Evolutionary conservation across 2,113 vertebrate species (phyloP), one percentile per base, ranked within the genome.

Genomic region (Chunga burmeisteri): DNA sequence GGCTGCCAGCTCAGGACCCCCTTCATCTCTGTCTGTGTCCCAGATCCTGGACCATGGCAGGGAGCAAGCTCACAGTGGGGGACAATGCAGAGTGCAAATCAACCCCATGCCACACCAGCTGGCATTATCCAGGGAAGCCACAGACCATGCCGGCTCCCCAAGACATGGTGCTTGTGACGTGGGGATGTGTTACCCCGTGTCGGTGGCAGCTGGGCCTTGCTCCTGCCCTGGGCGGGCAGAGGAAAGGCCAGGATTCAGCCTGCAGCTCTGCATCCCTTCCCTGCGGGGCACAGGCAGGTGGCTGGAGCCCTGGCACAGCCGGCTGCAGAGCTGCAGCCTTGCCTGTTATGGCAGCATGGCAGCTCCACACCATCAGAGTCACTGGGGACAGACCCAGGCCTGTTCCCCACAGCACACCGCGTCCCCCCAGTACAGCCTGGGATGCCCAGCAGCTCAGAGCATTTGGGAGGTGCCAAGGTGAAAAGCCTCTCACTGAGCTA

Each of bases 391-490:
- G 56, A 83, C 20, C 38, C 0, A 0, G 12, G 16, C n/a, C 52
- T 2, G 7, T 1, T 78, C 26, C 61, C 56, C 15, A 0, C 8
- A 13, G 49, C 55, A 75, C 49, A 20, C 10, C 0, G 0, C 0
- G 1, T 7, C 11, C 34, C 46, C 65, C 10, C 20, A 9, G 36
- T 5, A 86, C 10, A 52, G 65, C 72, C 84, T 14, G 13, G 26
- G 59, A 25, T 2, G 2, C 34, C 55, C 6, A 3, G 42, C 65
- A 62, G 78, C 50, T 73, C 59, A 16, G 32, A 42, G 34, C 10
- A 13, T 17, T 5, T 16, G 22, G 52, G 21, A 75, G 27, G 29
- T 26, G 40, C 21, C 1, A 7, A 30, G 27, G 40, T 26, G 25
- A 36, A 56, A 79, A 73, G 32, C 56, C 23, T n/a, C 77, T 46